Evolutionary conservation across 2,113 vertebrate species (phyloP).

Genomic region (Pachypanchax playfairii): DNA sequence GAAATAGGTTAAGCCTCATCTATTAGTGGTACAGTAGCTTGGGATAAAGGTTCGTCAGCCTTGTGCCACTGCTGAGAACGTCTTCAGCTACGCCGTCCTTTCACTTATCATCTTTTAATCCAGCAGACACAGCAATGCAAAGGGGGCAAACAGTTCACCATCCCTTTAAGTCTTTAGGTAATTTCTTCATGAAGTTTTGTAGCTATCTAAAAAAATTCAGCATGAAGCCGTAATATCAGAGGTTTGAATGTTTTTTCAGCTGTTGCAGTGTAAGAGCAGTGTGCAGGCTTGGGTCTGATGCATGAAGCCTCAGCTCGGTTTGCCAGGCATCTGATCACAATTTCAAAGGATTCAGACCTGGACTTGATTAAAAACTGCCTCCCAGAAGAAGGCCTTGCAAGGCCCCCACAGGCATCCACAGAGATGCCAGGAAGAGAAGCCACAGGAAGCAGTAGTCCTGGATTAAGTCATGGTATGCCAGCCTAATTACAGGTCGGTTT

Average conservation of each 20-base stretch:
- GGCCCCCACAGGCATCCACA: slow-evolving; percentile 43
- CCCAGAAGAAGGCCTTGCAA: slow-evolving; percentile 53
- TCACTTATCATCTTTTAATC: slow-evolving; percentile 71
- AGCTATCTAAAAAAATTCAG: slow-evolving; percentile 38
- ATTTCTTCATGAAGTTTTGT: slow-evolving; percentile 47
- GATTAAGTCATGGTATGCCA: slow-evolving; percentile 60
- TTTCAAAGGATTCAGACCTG: slow-evolving; percentile 72
- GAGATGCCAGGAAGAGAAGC: slow-evolving; percentile 44
- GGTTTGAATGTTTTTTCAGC: slow-evolving; percentile 48
- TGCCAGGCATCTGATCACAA: slow-evolving; percentile 72
- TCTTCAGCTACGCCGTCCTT: slow-evolving; percentile 41
- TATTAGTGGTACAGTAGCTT: slow-evolving; percentile 59
- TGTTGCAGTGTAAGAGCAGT: slow-evolving; percentile 45
- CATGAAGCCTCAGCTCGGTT: slow-evolving; percentile 66
- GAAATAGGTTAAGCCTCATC: slow-evolving; percentile 72
- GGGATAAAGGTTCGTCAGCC: slow-evolving; percentile 60
- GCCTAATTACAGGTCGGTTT: slow-evolving; percentile 45
- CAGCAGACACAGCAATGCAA: slow-evolving; percentile 50
- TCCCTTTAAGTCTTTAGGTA: slow-evolving; percentile 50
- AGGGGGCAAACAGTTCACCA: slow-evolving; percentile 48
- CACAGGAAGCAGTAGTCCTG: slow-evolving; percentile 45
- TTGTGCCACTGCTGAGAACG: slow-evolving; percentile 48
- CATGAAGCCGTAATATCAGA: slow-evolving; percentile 23
- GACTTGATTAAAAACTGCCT: slow-evolving; percentile 67
- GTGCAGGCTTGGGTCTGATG: slow-evolving; percentile 54